Percentiles rank a stretch among this genome's conserved stretches.
Conservation (phyloP, 1,140 invertebrate genomes). For the Rhagoletis zephyria region DNA sequence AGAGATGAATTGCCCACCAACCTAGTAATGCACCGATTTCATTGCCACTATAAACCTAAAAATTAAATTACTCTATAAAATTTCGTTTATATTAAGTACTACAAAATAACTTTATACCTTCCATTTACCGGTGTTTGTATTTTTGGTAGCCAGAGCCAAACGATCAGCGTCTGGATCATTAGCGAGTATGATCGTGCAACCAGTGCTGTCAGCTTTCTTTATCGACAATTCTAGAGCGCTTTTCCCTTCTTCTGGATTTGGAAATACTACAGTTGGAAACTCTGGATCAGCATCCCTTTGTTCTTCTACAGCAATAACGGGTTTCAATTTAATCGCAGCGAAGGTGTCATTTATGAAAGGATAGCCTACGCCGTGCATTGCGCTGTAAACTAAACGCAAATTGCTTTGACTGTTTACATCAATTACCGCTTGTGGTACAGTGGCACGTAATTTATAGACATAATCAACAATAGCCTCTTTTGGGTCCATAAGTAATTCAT, state of each 20-base stretch:
- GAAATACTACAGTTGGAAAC: constrained; percentile 93
- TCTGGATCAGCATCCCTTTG: constrained; percentile 94
- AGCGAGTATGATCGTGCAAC: constrained; percentile 87
- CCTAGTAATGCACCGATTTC: constrained; percentile 95
- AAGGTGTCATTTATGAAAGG: constrained; percentile 85
- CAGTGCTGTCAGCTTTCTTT: constrained; percentile 83
- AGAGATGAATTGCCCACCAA: constrained; percentile 89
- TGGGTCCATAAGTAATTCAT: constrained; percentile 76
- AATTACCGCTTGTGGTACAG: constrained; percentile 57
- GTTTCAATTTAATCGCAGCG: constrained; percentile 82
- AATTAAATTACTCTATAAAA: no score
- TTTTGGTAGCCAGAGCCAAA: constrained; percentile 90
- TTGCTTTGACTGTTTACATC: constrained; percentile 66
- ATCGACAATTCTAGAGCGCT: constrained; percentile 90
- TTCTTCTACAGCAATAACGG: constrained; percentile 85
- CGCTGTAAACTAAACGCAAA: constrained; percentile 89
- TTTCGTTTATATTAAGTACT: neutral
- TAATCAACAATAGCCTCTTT: constrained; percentile 73
- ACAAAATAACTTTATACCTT: constrained; percentile 72
- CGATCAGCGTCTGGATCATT: constrained; percentile 99
- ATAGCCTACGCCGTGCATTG: constrained; percentile 98
- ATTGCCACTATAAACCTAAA: constrained; percentile 90
- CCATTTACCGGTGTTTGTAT: constrained; percentile 82
- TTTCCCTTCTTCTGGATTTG: constrained; percentile 98
- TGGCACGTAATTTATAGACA: constrained; percentile 56